Conservation (phyloP, 2,797 vertebrate species). For the Lagorchestes hirsutus region DNA sequence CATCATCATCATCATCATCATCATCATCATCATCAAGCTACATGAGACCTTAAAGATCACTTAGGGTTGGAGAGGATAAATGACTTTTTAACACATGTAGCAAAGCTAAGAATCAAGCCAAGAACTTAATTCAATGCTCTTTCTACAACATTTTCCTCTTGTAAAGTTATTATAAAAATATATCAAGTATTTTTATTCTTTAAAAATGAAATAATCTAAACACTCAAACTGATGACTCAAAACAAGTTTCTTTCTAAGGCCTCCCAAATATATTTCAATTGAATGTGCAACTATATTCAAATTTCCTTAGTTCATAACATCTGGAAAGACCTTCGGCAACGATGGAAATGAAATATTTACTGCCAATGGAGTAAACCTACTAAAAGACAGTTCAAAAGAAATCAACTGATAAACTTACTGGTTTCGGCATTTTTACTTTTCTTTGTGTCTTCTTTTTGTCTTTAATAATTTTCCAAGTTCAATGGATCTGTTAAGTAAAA, state of each 20-base stretch:
- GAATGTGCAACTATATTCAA: background rate
- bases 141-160: background rate
- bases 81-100: background rate
- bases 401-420: conserved; percentile 87
- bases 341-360: background rate
- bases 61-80: background rate
- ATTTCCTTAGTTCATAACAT: background rate
- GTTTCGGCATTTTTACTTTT: conserved; percentile 94
- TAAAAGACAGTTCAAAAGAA: conserved; percentile 35
- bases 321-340: background rate
- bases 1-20: background rate
- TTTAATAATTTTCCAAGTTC: conserved; percentile 69
- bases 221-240: background rate
- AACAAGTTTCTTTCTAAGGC: background rate
- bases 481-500: conserved; percentile 79
- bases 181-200: background rate
- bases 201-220: background rate
- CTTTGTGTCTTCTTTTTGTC: conserved; percentile 81
- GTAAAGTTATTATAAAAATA: background rate
- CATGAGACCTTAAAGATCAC: background rate
- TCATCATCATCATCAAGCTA: background rate
- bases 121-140: background rate
- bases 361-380: background rate
- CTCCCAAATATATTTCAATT: background rate
- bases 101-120: background rate